Evolutionary conservation across 2,797 vertebrate genomes (phyloP), one percentile per base, ranked within the genome.

Genomic region (Pampus argenteus): DNA sequence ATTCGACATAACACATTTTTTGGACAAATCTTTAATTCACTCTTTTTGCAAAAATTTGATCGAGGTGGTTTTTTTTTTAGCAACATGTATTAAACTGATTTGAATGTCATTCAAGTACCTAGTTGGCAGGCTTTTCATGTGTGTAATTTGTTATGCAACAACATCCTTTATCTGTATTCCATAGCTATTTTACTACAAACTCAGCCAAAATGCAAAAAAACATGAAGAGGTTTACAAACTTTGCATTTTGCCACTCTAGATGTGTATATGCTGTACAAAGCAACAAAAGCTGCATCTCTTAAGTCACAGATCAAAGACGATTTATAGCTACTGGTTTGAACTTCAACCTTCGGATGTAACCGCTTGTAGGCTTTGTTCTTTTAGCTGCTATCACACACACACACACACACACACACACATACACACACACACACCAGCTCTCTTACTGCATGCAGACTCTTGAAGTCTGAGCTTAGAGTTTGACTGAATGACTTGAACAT

Each of bases 151-250:
- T 88, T 86, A 86, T 77, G 58, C 64, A 61, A 78, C 49, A 57
- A 45, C 88, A 86, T 89, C 73, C 82, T 89, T 84, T 86, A 84
- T 89, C 91, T 84, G 81, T 88, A 86, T 81, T 83, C 77, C 81
- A 84, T 78, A 80, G 83, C 84, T 89, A 83, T 89, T 91, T 91
- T 91, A 88, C 81, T 88, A 92, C 80, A 87, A 88, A 87, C 70
- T 79, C 79, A 88, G 85, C 81, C 85, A 90, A 90, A 90, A 88
- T 81, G 83, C 83, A 89, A 86, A 89, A 31, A 89, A 86, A 91
- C 72, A 85, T 74, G 4, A 70, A 49, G 78, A 91, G 79, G 88
- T 91, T 92, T 89, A 92, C 88, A 92, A 84, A 88, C 72, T 86
- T 84, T 86, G 79, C 83, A 90, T 89, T 88, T 87, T 87, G 83